Evolutionary conservation across 2,888 invertebrate genomes (phyloP), one percentile per base, ranked within the genome.

Genomic region (Synergus gifuensis): DNA sequence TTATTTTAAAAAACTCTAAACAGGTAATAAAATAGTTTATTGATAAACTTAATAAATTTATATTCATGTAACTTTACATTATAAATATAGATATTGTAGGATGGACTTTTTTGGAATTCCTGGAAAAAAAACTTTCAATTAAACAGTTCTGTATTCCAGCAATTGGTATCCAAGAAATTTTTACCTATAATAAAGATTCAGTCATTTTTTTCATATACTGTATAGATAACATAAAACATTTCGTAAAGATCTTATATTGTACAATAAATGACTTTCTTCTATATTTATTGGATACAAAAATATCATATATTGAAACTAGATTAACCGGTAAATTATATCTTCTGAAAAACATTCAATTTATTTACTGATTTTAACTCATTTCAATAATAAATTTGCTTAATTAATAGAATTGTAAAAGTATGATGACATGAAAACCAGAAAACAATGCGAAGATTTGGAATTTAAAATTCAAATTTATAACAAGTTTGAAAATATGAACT

Each of bases 271-370:
- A 18, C 11, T 66, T 42, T 66, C 40, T 28, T 28, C 3, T 28
- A 28, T 28, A 28, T 28, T 28, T 28, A 28, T 28, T 28, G 28
- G 46, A 28, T 69, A 73, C 36, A 54, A 73, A 73, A 73, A 73
- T 54, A 73, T 54, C 9, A 28, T 46, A 28, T 16, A 36, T 28
- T 28, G 36, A 49, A 54, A n/a, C 54, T 54, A n/a, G n/a, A 54
- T n/a, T n/a, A 54, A 54, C n/a, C 0, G n/a, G 54, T 54, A n/a
- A 54, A 54, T 9, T 8, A n/a, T 8, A 9, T 54, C 16, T 54
- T 8, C 0, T 46, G 14, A n/a, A 54, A 49, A 9, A 7, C 0
- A n/a, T n/a, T 9, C 28, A 28, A 28, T 3, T 28, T 28, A 28
- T 28, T 28, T 28, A 28, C 3, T 28, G 28, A 28, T 28, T 28